Percentiles rank a stretch among this genome's conserved stretches.
phyloP scores from a whole-genome alignment of 2,113 vertebrate genomes.

The Ginglymostoma cirratum region DNA sequence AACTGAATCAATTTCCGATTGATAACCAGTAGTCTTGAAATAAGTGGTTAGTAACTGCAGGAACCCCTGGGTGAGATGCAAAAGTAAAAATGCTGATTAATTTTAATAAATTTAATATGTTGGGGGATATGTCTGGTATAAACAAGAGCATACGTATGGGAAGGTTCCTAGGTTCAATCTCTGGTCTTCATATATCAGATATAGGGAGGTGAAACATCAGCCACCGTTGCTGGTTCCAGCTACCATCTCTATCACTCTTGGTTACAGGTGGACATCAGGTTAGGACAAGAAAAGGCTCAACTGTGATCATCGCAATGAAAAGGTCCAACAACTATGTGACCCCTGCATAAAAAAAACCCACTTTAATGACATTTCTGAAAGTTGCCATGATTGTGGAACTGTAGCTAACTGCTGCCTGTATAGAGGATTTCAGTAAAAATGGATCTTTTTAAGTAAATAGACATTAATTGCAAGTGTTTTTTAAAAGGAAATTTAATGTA shows the following conservation, averaged over 20 bases:
- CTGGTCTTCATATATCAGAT: not conserved
- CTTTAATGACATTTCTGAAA: not conserved
- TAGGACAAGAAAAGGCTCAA: not conserved
- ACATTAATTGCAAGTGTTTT: not conserved
- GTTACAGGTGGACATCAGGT: not conserved
- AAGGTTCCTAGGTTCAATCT: not conserved
- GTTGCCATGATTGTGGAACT: not conserved
- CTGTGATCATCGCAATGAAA: not conserved
- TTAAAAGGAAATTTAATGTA: slow-evolving; percentile 21
- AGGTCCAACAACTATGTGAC: not conserved
- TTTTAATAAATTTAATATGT: too few relatives aligned
- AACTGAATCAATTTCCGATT: not conserved
- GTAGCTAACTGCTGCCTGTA: too few relatives aligned
- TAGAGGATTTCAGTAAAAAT: not conserved
- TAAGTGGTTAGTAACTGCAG: not conserved
- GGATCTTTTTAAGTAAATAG: not conserved
- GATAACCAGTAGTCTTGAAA: not conserved
- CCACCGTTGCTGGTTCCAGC: not conserved
- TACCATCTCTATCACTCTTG: not conserved
- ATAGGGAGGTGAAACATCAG: not conserved
- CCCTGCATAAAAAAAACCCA: not conserved
- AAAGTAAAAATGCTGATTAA: not conserved
- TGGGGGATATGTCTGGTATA: not conserved
- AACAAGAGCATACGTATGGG: not conserved
- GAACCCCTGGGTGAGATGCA: too few relatives aligned